Evolutionary conservation across 2,797 vertebrate species (phyloP).

Genomic region (Adrianichthys oophorus): DNA sequence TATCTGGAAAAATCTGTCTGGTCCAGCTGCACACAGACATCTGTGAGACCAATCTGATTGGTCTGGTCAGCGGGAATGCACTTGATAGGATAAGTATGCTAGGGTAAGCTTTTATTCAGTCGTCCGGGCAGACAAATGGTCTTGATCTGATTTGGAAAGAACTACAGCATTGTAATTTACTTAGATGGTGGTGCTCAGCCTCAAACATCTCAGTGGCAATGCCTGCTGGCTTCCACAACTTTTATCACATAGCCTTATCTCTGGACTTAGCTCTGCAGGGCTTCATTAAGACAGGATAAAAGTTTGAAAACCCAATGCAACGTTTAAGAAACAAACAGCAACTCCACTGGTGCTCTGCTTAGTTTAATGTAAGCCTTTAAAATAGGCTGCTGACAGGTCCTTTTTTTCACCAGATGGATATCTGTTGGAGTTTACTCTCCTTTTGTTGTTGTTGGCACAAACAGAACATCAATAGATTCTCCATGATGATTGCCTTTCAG

Average conservation of each 20-base stretch:
- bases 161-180: conserved; percentile 66
- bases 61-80: conserved; percentile 61
- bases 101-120: conserved; percentile 67
- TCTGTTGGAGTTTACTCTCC: conserved; percentile 12
- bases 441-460: conserved; percentile 5
- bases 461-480: too few species aligned
- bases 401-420: conserved; percentile 35
- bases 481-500: too few species aligned
- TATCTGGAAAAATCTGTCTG: conserved; percentile 19
- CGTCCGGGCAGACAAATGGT: conserved; percentile 68
- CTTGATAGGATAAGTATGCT: conserved; percentile 61
- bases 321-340: conserved; percentile 11
- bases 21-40: conserved; percentile 33
- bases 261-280: conserved; percentile 19
- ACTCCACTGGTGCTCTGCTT: conserved; percentile 31
- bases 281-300: conserved; percentile 20
- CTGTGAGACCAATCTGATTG: conserved; percentile 56
- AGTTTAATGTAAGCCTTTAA: conserved; percentile 42
- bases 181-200: conserved; percentile 53
- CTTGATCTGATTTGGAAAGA: conserved; percentile 79
- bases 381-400: conserved; percentile 50
- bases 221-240: conserved; percentile 41
- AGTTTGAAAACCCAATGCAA: conserved; percentile 15
- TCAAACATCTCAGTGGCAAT: conserved; percentile 53
- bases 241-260: conserved; percentile 37